phyloP scores from a whole-genome alignment of 2,888 invertebrate genomes.

The Dromius quadrimaculatus region DNA sequence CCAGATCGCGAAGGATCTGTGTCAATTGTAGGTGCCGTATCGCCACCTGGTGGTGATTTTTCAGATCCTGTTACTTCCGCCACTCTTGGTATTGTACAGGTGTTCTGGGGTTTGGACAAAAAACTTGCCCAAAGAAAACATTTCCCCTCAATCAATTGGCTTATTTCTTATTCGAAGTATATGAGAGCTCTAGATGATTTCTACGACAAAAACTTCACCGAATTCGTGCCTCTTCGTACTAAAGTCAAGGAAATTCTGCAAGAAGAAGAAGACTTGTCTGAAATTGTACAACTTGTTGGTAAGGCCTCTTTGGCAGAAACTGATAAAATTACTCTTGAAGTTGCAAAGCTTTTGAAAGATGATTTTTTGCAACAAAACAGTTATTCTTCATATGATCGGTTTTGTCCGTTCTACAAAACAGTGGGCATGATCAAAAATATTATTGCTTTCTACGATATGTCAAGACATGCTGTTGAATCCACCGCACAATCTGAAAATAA shows the following conservation, averaged over 20 bases:
- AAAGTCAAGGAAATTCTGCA: slow-evolving; percentile 79
- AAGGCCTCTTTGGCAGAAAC: slow-evolving; percentile 98
- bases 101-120: slow-evolving; percentile 99
- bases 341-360: slow-evolving; percentile 97
- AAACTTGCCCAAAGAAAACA: slow-evolving; percentile 99
- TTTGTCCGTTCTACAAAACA: slow-evolving; percentile 99
- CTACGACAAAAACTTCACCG: slow-evolving; percentile 98
- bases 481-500: slow-evolving; percentile 99
- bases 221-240: slow-evolving; percentile 96
- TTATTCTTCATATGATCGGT: slow-evolving; percentile 93
- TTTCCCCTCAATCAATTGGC: slow-evolving; percentile 99
- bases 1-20: slow-evolving; percentile 99
- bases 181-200: slow-evolving; percentile 98
- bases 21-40: slow-evolving; percentile 99
- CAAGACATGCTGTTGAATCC: slow-evolving; percentile 96
- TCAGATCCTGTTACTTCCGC: slow-evolving; percentile 99
- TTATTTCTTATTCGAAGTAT: slow-evolving; percentile 98
- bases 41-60: slow-evolving; percentile 99
- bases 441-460: slow-evolving; percentile 98
- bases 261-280: slow-evolving; percentile 99
- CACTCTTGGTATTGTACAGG: slow-evolving; percentile 98
- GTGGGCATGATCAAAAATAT: slow-evolving; percentile 99
- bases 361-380: slow-evolving; percentile 99
- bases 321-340: slow-evolving; percentile 99
- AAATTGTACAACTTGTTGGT: slow-evolving; percentile 99